A percentile compares a stretch with the other conserved stretches of the same genome.
These are phyloP conservation scores for Hydrolagus affinis DNA, from an alignment of 2,113 vertebrate species.

Conservation along the genomic window DNA sequence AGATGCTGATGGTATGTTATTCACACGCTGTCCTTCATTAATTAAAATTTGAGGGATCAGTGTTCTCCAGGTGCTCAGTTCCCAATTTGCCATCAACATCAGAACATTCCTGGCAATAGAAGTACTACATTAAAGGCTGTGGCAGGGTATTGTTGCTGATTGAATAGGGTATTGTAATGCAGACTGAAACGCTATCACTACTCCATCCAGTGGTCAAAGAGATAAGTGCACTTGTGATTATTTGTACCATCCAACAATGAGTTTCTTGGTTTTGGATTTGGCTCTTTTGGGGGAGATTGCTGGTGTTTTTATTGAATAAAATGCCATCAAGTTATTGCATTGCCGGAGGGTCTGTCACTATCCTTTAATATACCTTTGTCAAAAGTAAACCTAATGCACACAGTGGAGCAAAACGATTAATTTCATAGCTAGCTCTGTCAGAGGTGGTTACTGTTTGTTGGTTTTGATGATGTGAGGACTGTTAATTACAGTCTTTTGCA, in stretches of 20 bases:
- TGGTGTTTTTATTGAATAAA: too few relatives aligned
- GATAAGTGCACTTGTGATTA: not conserved
- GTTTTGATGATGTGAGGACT: too few relatives aligned
- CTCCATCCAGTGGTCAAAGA: not conserved
- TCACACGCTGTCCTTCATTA: not conserved
- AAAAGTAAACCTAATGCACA: not conserved
- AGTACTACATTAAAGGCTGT: not conserved
- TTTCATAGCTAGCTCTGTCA: too few relatives aligned
- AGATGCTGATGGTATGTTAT: too few relatives aligned
- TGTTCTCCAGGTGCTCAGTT: not conserved
- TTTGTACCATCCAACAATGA: too few relatives aligned
- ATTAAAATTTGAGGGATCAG: not conserved
- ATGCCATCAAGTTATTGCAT: not conserved
- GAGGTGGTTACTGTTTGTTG: too few relatives aligned
- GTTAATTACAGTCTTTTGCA: too few relatives aligned
- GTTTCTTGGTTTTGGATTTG: too few relatives aligned
- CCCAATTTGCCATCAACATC: too few relatives aligned
- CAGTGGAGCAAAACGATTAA: not conserved
- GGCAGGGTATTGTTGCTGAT: not conserved
- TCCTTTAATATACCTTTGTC: not conserved
- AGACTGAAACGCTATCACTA: not conserved
- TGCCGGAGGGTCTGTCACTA: not conserved
- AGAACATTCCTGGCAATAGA: not conserved
- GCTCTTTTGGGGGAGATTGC: too few relatives aligned
- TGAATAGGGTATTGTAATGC: not conserved